phyloP scores from a whole-genome alignment of 2,888 invertebrate genomes.

The Prenolepis imparis region DNA sequence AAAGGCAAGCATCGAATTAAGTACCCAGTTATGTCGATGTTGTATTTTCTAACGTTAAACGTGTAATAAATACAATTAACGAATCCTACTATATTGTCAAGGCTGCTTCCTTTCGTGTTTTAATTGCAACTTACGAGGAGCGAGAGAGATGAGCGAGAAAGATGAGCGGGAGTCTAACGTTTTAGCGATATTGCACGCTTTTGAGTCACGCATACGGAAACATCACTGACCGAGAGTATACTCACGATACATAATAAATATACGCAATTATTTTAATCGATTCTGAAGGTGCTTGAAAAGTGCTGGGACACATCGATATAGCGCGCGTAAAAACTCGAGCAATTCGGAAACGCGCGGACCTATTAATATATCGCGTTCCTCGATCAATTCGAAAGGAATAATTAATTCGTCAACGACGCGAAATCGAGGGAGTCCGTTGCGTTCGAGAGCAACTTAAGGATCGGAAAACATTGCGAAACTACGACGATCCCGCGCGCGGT shows the following conservation, averaged over 20 bases:
- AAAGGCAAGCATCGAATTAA: conserved; percentile 36
- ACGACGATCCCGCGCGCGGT: conserved; percentile 68
- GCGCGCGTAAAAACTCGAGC: neutral
- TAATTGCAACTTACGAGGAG: neutral
- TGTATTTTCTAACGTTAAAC: conserved; percentile 9
- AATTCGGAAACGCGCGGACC: neutral
- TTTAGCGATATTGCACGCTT: conserved; percentile 10
- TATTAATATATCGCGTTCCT: neutral
- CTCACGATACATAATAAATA: conserved; percentile 44
- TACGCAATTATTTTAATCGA: conserved; percentile 12
- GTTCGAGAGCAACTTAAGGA: neutral
- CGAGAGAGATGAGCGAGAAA: neutral
- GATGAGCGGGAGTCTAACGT: conserved; percentile 4
- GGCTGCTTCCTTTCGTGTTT: conserved; percentile 15
- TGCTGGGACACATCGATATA: conserved; percentile 5
- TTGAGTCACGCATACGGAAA: conserved; percentile 30
- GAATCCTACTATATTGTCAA: conserved; percentile 31
- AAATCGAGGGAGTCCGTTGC: neutral
- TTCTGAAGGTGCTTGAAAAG: conserved; percentile 12
- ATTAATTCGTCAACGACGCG: neutral
- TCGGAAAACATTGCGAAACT: conserved; percentile 57
- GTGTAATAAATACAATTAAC: conserved; percentile 48
- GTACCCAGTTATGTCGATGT: conserved; percentile 34
- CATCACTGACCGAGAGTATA: conserved; percentile 61
- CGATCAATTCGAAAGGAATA: conserved; percentile 8